Percentiles rank a stretch among this genome's conserved stretches.
phyloP scores from a whole-genome alignment of 2,797 vertebrate genomes.

The Uromys caudimaculatus region DNA sequence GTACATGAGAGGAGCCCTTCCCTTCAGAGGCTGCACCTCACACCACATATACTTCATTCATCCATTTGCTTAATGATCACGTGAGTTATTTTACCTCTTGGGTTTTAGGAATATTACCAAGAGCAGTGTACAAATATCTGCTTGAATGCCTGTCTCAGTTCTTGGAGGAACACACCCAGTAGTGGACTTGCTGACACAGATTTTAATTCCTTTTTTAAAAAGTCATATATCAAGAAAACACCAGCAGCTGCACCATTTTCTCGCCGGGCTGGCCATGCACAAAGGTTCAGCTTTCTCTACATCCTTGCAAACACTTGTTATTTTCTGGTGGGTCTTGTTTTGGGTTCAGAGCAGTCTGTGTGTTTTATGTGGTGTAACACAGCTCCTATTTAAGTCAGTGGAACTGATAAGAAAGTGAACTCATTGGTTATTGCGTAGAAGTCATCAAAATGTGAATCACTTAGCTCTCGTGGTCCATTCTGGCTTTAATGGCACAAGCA shows the following conservation, averaged over 20 bases:
- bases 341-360: too few species aligned
- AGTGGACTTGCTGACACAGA: not conserved
- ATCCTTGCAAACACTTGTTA: slow-evolving; percentile 2
- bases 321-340: not conserved
- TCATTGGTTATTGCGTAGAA: slow-evolving; percentile 23
- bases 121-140: not conserved
- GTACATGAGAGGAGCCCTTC: not conserved
- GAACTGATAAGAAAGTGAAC: slow-evolving; percentile 2
- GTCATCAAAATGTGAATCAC: not conserved
- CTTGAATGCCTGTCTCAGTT: not conserved
- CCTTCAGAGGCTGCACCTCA: not conserved
- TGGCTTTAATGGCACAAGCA: slow-evolving; percentile 13
- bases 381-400: not conserved
- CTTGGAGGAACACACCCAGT: not conserved
- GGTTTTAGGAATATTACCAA: not conserved
- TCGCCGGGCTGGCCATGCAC: not conserved
- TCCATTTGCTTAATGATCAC: not conserved
- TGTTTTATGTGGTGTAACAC: slow-evolving; percentile 42
- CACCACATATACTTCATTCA: not conserved
- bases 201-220: not conserved
- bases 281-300: not conserved
- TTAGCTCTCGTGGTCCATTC: not conserved
- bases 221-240: not conserved
- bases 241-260: not conserved
- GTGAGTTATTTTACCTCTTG: not conserved